Conservation (phyloP, 1,140 invertebrate species). For the Drosophila lacteicornis region DNA sequence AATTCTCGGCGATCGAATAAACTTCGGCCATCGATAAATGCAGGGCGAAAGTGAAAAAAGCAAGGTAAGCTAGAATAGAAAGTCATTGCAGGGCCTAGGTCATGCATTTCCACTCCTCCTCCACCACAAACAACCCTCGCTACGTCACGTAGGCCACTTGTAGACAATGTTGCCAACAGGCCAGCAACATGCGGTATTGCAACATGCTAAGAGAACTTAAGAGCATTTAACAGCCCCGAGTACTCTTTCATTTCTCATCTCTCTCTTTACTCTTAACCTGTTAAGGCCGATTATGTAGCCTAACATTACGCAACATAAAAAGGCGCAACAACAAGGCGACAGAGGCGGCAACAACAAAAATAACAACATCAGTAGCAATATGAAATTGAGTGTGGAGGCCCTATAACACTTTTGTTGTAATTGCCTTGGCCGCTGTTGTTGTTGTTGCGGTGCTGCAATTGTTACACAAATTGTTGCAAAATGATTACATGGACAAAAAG, state of each 20-base stretch:
- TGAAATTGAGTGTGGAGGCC: constrained; percentile 22
- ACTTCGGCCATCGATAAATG: constrained; percentile 38
- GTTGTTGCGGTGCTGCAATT: constrained; percentile 26
- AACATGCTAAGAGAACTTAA: constrained; percentile 5
- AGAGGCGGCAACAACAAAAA: constrained; percentile 16
- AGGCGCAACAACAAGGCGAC: constrained; percentile 47
- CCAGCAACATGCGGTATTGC: constrained; percentile 23
- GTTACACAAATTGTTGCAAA: constrained; percentile 70
- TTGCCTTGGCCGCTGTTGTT: neutral
- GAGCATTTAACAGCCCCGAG: constrained; percentile 5
- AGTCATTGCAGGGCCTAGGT: constrained; percentile 52
- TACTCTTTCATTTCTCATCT: neutral
- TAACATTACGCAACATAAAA: constrained; percentile 82
- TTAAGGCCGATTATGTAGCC: constrained; percentile 71
- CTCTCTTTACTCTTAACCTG: constrained; percentile 44
- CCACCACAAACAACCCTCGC: neutral
- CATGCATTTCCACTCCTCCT: constrained; percentile 24
- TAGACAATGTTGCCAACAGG: constrained; percentile 36
- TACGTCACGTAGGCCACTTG: constrained; percentile 52
- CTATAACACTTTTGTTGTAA: constrained; percentile 35
- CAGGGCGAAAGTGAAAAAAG: constrained; percentile 32
- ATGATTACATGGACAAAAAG: constrained; percentile 55
- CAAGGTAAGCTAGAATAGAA: constrained; percentile 40
- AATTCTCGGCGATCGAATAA: constrained; percentile 1
- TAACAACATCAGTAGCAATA: constrained; percentile 27